Base-by-base conservation (phyloP, 2,797 vertebrate genomes). In the Artibeus lituratus region DNA sequence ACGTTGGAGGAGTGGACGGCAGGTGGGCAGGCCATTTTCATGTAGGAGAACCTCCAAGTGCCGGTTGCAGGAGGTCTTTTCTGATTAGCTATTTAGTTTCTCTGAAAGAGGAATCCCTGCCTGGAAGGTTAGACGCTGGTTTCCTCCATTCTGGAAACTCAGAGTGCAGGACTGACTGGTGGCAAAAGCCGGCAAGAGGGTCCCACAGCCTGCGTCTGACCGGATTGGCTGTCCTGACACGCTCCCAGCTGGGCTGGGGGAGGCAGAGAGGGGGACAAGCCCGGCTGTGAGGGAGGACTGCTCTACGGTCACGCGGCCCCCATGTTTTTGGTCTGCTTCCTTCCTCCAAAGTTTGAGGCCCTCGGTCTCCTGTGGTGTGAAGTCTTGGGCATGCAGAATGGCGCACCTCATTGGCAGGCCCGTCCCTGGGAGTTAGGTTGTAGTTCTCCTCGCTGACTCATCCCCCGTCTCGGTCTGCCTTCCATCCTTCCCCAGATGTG, bases 11-110 rank as follows among this genome's bases (percentile, higher is more conserved):
- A 72, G 1, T 44, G 29, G 12, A 18, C 0, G 0, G 21, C 51
- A 21, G 32, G 14, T 42, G 37, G 26, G 51, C 18, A 2, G 19
- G 91, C 2, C 8, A n/a, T 37, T 73, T 95, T 81, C 59, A 19
- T 51, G 51, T 44, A 80, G 22, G 51, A 65, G 67, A 94, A 55
- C 49, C 29, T 93, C 47, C 21, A 77, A 53, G 65, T n/a, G 49
- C 47, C 10, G 9, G 3, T 69, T 89, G 86, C 44, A 62, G 42
- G n/a, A 72, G 12, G 39, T 29, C 24, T 90, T 76, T 87, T 59
- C 21, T 92, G 81, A 32, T 74, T 15, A 73, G 14, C 10, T 69
- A 26, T 35, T 32, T 26, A 81, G 44, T 57, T 44, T 70, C 22
- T 70, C 51, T 67, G 76, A 72, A 57, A 51, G 24, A 55, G 35